Base-by-base conservation (phyloP, 2,797 vertebrate genomes). In the Psittacula derbiana region DNA sequence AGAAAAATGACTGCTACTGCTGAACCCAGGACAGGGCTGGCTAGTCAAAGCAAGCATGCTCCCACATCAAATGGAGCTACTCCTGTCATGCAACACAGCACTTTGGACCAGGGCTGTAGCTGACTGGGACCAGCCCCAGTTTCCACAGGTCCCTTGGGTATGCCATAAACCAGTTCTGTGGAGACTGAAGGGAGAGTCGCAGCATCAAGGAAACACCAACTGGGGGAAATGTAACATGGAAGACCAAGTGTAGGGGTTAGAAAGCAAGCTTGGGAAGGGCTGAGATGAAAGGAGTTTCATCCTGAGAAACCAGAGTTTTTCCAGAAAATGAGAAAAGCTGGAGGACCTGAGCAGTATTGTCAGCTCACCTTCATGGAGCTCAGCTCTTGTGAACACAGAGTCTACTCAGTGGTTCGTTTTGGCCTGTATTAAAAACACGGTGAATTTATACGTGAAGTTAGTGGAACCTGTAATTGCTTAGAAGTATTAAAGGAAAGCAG, bases 401-500 rank as follows among this genome's bases (percentile, higher is more conserved):
- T 62, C 31, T 40, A 62, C 28, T 43, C 46, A 12, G 12, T 66
- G 64, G 25, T 92, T 81, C 58, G 18, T 16, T 91, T 80, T 58
- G 53, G 49, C 41, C 61, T 82, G 4, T 14, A 44, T 41, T 53
- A 57, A 64, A 72, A 93, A 20, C 16, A 66, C 4, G 7, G 15
- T 58, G 74, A 72, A 87, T 64, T n/a, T 44, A 14, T 52, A 44
- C 1, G 4, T 55, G 20, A 93, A 90, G 16, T 36, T 66, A 44
- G 25, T 11, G 60, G 82, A 80, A 88, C 47, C 11, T 17, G 40
- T n/a, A 91, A 50, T 70, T 81, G 31, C 31, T 88, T 57, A 90
- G 88, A 70, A 91, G 47, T 44, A 78, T 12, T 75, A 73, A 88
- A 86, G 61, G 43, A 71, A 80, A 90, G 36, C 33, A 86, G 30